phyloP scores from a whole-genome alignment of 2,797 vertebrate genomes.

The Hemitrygon akajei region DNA sequence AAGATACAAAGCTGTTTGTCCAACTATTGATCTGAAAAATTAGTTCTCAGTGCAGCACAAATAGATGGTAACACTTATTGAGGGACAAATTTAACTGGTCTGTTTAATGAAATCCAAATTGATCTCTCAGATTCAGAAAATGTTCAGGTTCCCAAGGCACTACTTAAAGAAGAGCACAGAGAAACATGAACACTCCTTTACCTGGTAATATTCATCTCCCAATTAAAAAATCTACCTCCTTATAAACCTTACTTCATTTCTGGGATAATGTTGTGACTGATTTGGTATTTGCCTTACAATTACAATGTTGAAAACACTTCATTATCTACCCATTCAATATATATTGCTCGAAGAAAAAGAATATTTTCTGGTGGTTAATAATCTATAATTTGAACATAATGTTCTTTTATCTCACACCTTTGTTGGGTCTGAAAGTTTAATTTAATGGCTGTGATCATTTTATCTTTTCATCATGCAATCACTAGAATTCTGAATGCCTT shows the following conservation, averaged over 20 bases:
- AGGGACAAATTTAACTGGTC: background rate
- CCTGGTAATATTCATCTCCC: background rate
- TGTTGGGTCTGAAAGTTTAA: background rate
- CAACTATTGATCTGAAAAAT: background rate
- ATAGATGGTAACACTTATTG: background rate
- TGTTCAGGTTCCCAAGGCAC: background rate
- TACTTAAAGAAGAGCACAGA: background rate
- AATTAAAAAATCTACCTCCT: background rate
- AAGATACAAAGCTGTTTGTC: too few species aligned
- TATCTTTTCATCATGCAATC: background rate
- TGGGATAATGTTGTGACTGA: background rate
- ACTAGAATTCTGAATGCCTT: background rate
- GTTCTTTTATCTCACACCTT: background rate
- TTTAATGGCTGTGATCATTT: background rate
- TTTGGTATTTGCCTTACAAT: background rate
- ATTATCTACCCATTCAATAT: background rate
- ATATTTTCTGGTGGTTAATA: background rate
- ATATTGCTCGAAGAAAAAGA: background rate
- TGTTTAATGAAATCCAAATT: background rate
- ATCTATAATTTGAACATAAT: background rate
- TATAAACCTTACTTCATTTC: background rate
- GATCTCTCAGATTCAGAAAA: background rate
- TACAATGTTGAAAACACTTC: background rate
- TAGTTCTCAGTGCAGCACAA: background rate
- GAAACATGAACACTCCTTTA: background rate